Evolutionary conservation across 2,888 invertebrate genomes (phyloP), one percentile per base, ranked within the genome.

Genomic region (Drosophila conformis): DNA sequence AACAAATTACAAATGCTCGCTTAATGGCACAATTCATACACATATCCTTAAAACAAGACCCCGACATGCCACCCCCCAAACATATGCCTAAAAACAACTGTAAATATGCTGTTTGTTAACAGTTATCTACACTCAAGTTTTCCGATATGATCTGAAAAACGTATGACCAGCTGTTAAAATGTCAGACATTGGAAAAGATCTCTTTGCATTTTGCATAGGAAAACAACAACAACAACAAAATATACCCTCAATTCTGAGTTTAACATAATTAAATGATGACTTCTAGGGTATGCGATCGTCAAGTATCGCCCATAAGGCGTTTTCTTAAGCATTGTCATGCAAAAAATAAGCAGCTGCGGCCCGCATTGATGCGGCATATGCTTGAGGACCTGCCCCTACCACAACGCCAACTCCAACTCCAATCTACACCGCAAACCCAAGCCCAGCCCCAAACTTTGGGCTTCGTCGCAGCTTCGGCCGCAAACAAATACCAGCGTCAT

Each of bases 1-100:
- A 69, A 72, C 78, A 78, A 78, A 81, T 81, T 73, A 68, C 73
- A 68, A 65, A 63, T 75, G 54, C 42, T 59, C 38, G 25, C 42
- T 48, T 63, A 69, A 66, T 76, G 72, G 54, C 62, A 58, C 62
- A 67, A 67, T 54, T 42, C 38, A 49, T 52, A 52, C 36, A 67
- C 64, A 54, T 31, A 5, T 51, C 27, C 58, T 21, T 38, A 42
- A 25, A 25, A 7, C 33, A 48, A 10, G 11, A n/a, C 21, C 21
- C 25, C 31, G 33, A 8, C 3, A 11, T 7, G 18, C 18, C 5
- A 15, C 8, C 31, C 11, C 40, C 18, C 1, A 15, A 46, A 25
- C 7, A 46, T 4, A 25, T 8, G 15, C 25, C 15, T 42, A 21
- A 4, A 21, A 46, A 21, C 7, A 15, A 13, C 21, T 21, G 13